phyloP scores from a whole-genome alignment of 2,113 vertebrate species.

The Acanthochromis polyacanthus region DNA sequence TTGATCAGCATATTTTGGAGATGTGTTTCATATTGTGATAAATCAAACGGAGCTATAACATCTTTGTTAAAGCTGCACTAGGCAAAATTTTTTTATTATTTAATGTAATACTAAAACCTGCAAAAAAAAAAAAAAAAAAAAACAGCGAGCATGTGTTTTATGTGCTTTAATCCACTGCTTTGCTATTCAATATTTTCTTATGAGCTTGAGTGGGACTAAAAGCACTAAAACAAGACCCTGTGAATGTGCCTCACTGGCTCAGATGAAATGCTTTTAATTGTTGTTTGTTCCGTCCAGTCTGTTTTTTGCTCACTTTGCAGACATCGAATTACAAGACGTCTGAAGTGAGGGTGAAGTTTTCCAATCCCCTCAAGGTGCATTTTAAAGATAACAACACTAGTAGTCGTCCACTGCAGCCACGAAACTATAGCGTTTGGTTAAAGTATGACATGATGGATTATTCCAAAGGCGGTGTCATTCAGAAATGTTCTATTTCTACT shows the following conservation, averaged over 20 bases:
- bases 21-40: conserved; percentile 43
- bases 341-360: neutral
- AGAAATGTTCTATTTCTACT: too few relatives aligned
- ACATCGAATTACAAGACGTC: conserved; percentile 6
- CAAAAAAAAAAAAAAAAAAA: neutral
- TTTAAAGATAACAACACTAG: too few relatives aligned
- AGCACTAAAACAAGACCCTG: neutral
- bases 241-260: neutral
- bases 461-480: too few relatives aligned
- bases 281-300: neutral
- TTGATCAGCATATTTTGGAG: conserved; percentile 65
- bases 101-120: conserved; percentile 2
- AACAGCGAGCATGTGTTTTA: neutral
- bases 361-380: too few relatives aligned
- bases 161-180: conserved; percentile 1
- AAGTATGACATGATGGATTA: too few relatives aligned
- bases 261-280: neutral
- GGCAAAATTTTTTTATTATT: neutral
- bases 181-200: neutral
- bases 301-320: neutral
- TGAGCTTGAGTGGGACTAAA: conserved; percentile 7
- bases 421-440: too few relatives aligned
- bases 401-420: too few relatives aligned
- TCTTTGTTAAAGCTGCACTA: conserved; percentile 31
- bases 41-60: conserved; percentile 41